These are phyloP conservation scores for Atherinosoma microstoma DNA, from an alignment of 2,797 vertebrate species.

Conservation along the genomic window DNA sequence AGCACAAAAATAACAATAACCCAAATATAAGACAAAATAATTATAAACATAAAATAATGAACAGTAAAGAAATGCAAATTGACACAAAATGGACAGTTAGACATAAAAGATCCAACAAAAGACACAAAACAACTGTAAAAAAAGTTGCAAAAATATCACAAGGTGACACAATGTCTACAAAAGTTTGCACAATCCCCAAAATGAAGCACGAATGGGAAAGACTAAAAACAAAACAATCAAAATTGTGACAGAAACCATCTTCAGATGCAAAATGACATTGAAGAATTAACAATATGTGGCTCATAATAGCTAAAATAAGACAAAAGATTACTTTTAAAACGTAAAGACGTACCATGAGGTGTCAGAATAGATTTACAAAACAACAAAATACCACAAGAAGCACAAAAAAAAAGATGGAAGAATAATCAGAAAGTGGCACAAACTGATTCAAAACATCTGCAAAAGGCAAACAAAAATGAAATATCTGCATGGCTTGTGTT, in stretches of 20 bases:
- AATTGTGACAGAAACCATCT: background rate
- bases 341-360: background rate
- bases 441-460: background rate
- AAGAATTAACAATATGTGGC: background rate
- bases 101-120: background rate
- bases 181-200: background rate
- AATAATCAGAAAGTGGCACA: too few relatives aligned
- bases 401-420: too few relatives aligned
- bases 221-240: too few relatives aligned
- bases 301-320: background rate
- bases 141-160: background rate
- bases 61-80: background rate
- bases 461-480: background rate
- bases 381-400: background rate
- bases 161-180: background rate
- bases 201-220: background rate
- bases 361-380: background rate
- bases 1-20: background rate
- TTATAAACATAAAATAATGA: background rate
- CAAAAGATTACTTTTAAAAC: background rate
- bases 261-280: background rate
- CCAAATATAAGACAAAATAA: background rate
- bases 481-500: background rate
- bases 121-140: background rate
- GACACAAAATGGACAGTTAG: background rate